Base-by-base conservation (phyloP, 2,797 vertebrate genomes). In the Poeciliopsis infans region DNA sequence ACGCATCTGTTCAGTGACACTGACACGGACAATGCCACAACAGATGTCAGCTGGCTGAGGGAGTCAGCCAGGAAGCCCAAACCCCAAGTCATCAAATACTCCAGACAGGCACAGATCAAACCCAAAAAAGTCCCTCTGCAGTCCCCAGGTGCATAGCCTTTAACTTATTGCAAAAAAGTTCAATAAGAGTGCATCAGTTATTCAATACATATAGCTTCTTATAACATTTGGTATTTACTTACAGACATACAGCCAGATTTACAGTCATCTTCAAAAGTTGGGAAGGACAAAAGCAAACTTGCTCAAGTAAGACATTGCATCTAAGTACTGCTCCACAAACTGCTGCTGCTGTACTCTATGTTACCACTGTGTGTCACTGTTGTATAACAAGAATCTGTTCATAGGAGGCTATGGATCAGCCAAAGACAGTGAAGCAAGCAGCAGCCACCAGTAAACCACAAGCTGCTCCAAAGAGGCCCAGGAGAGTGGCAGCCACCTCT, bases 1-100 rank as follows among this genome's bases (percentile, higher is more conserved):
- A 97, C 96, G 86, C 95, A 97, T 89, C 93, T 98, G 55, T 98
- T 99, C 79, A 98, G 97, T 94, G 97, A 98, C 89, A 96, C 96
- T 75, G 97, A 99, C 80, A 95, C 95, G 61, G 97, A 98, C 59
- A 47, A 61, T 33, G 78, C 79, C 79, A 93, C 66, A 83, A 95
- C 86, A 33, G 97, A 98, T 69, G 93, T 96, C 82, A 97, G 94
- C 94, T 99, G 98, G 98, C 91, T 98, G 13, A 95, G 74, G 57
- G 95, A 97, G 66, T 95, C 97, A 1, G 93, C 83, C 81, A 94
- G 87, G 84, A 97, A 95, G 86, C 77, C 95, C 55, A 98, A 97
- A 91, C 93, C 94, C 43, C 95, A 95, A 87, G 85, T 97, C 49
- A 74, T 85, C 68, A 95, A 96, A 83, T 98, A 99, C 79, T 93